Base-by-base conservation (phyloP, 1,140 invertebrate genomes). In the Armadillidium nasatum region DNA sequence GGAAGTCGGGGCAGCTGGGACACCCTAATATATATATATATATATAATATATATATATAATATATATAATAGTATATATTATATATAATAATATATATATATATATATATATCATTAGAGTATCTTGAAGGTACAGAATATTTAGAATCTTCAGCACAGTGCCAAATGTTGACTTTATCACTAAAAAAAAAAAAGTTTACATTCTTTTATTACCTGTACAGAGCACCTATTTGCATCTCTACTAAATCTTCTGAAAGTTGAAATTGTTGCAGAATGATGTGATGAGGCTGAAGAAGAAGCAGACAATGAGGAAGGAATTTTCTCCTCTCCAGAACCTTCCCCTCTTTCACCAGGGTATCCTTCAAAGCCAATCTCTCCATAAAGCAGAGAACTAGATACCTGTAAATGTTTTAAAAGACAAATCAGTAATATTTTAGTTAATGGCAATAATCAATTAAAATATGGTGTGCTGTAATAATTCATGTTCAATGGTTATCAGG, bases 141-240 rank as follows among this genome's bases (percentile, higher is more conserved):
- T 15, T 2, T 10, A 19, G 23, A 10, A 23, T 68, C 15, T 3
- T n/a, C 10, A n/a, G 23, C 21, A 19, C 66, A 15, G 23, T 4
- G 19, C 7, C 0, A 67, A 67, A 11, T 22, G 0, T 22, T 10
- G 23, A 68, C 15, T 10, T 33, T 33, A 33, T 33, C 22, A 44
- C 9, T 10, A 72, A 44, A 44, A 72, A 50, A 44, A 19, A 44
- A 19, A 0, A 44, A 10, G n/a, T n/a, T n/a, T n/a, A 50, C 19
- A 15, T 15, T 10, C n/a, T n/a, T 22, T 22, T 22, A 4, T 72
- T 66, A 78, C 79, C 79, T 95, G 93, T 90, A 96, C 95, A 0
- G 95, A 97, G n/a, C 96, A 87, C 44, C 95, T 86, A 83, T 93
- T 93, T 76, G 87, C 90, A 82, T 87, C 86, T 72, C 87, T 81